phyloP scores from a whole-genome alignment of 2,888 invertebrate genomes.

The Ophion ellenae region DNA sequence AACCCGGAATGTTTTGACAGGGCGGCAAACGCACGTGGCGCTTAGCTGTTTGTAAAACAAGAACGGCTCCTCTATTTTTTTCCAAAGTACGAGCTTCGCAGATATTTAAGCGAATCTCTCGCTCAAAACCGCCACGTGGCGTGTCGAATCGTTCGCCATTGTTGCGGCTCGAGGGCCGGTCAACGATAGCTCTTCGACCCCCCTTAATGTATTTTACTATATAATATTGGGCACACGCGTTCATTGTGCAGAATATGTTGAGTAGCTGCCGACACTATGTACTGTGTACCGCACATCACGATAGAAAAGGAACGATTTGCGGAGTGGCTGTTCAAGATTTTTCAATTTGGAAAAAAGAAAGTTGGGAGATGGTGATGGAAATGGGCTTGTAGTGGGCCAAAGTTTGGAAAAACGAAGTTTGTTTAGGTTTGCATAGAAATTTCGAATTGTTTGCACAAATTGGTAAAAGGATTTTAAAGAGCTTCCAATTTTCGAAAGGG shows the following conservation, averaged over 20 bases:
- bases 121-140: conserved; percentile 65
- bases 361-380: neutral
- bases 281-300: conserved; percentile 28
- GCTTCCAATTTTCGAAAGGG: no score
- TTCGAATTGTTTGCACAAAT: no score
- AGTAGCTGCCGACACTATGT: conserved; percentile 39
- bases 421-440: no score
- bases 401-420: no score
- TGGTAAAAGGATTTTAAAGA: no score
- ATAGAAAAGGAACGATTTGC: neutral
- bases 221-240: conserved; percentile 56
- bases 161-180: conserved; percentile 80
- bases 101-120: conserved; percentile 58
- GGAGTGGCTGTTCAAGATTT: neutral
- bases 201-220: conserved; percentile 27
- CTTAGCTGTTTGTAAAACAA: conserved; percentile 83
- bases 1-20: conserved; percentile 82
- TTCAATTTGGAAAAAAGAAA: neutral
- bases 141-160: conserved; percentile 76
- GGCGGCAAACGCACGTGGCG: conserved; percentile 80
- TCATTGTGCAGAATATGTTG: conserved; percentile 46
- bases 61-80: conserved; percentile 79
- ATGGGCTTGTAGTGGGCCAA: no score
- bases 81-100: conserved; percentile 49
- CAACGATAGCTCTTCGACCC: conserved; percentile 66